phyloP scores from a whole-genome alignment of 2,113 vertebrate genomes.

The Xenus cinereus region DNA sequence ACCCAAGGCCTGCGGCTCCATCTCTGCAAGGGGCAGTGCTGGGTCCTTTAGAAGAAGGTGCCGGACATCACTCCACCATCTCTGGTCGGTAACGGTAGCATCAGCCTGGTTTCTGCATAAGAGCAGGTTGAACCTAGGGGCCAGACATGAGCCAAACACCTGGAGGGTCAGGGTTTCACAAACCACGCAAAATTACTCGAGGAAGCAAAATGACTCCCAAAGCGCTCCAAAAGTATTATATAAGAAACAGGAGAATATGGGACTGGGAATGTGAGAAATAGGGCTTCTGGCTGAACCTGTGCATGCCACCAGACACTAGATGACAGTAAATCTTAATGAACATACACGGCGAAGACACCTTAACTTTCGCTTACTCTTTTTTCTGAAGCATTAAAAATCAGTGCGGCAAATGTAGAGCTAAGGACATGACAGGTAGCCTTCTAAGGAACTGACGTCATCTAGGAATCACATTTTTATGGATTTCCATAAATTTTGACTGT shows the following conservation, averaged over 20 bases:
- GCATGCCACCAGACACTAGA: neutral
- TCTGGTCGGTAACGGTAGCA: neutral
- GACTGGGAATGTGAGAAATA: neutral
- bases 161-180: neutral
- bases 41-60: neutral
- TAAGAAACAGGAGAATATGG: neutral
- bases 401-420: neutral
- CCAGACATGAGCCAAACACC: neutral
- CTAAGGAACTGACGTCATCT: neutral
- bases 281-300: neutral
- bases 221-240: neutral
- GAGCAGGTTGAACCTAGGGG: neutral
- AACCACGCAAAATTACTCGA: neutral
- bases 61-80: neutral
- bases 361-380: fast-evolving
- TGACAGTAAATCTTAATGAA: neutral
- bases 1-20: fast-evolving
- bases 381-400: neutral
- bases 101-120: neutral
- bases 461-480: neutral
- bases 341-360: neutral
- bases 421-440: neutral
- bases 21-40: neutral
- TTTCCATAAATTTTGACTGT: neutral
- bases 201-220: neutral